Evolutionary conservation across 2,888 invertebrate genomes (phyloP), one percentile per base, ranked within the genome.

Genomic region (Catocala fraxini): DNA sequence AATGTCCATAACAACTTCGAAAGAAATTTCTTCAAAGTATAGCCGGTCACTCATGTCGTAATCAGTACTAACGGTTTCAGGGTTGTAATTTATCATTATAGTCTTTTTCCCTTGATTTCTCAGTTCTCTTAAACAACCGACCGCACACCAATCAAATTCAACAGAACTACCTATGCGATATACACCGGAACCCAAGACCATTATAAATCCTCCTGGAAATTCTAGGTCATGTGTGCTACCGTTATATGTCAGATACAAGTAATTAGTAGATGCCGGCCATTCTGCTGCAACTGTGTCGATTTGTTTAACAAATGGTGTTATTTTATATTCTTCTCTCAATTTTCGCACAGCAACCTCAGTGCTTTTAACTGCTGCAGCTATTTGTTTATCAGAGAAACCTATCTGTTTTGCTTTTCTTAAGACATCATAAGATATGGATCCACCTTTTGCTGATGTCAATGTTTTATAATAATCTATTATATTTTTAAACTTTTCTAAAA

Each of bases 121-220:
- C 11, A 99, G 91, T 88, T 99, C 99, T 61, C 98, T 95, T 51
- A 99, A 95, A 85, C 99, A 99, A 45, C 99, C 98, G 0, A 99
- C 99, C 13, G 99, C 99, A 86, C 99, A 99, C 97, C 99, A 99
- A 92, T 99, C 99, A 89, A 99, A 99, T 92, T 99, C 99, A 6
- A 99, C 99, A 0, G 99, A 99, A 85, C 99, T 98, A n/a, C 99
- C 99, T 73, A 99, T 99, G 61, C 99, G 96, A 84, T 99, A 99
- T 0, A 99, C 99, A 6, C 99, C 99, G 5, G 99, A 99, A 34
- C 99, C 99, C 51, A 99, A 96, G 3, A 99, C 99, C 96, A 99
- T 98, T 0, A 95, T 96, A 77, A 96, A 97, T 54, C 96, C 96
- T 11, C 97, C 97, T 0, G 96, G 96, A 78, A 98, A 98, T n/a